Base-by-base conservation (phyloP, 2,888 invertebrate species). In the Drosophila mulleri region DNA sequence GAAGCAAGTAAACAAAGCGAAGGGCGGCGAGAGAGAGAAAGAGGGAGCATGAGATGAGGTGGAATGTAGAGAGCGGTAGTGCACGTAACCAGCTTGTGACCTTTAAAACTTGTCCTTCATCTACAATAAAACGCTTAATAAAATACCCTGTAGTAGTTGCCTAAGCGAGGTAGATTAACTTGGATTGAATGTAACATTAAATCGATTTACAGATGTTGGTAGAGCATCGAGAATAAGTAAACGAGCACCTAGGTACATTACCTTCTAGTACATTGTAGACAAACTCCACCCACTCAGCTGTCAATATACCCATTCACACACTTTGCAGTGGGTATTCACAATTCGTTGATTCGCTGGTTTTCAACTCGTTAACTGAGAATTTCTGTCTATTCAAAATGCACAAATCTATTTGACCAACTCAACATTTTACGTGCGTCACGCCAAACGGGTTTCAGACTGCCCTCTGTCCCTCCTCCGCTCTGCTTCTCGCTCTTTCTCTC, bases 291-390 rank as follows among this genome's bases (percentile, higher is more conserved):
- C 23, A 23, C 45, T n/a, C 11, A 29, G 11, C 12, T 12, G 7
- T 12, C 35, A 32, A 50, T 32, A 50, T 50, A 18, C 50, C 50
- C 50, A 3, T 11, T 32, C 32, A 0, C 32, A 18, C 18, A 29
- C n/a, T 1, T 11, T 29, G 11, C 18, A 50, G 18, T 18, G 29
- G n/a, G n/a, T 12, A 48, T 18, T n/a, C n/a, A 3, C 12, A 18
- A 32, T 29, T 7, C 29, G 48, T 26, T 26, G n/a, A 48, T 2
- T 48, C 12, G 32, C 18, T 32, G 44, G 35, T 50, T 61, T 72
- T 60, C 5, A 58, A 37, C 41, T 32, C 18, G 12, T 56, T 52
- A 59, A 60, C 75, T 44, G 53, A 75, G 77, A 77, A 77, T 67
- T 44, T 52, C 47, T 37, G 18, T 45, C 29, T 42, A 67, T 61